Conservation (phyloP, 2,888 invertebrate genomes). For the Chironomus tentans region DNA sequence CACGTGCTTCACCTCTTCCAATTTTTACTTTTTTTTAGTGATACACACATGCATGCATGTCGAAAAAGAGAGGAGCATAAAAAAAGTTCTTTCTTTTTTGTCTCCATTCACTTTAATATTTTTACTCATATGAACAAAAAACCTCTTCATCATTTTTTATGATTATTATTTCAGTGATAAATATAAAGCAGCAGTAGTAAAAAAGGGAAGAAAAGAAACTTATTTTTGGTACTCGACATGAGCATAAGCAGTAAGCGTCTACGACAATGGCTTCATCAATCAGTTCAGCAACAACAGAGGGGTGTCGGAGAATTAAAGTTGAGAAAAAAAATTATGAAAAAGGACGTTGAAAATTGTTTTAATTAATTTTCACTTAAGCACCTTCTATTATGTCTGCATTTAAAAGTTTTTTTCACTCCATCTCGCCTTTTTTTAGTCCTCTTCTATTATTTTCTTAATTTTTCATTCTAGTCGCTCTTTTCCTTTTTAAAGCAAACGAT, state of each 20-base stretch:
- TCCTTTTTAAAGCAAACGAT: background rate
- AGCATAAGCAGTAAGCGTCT: background rate
- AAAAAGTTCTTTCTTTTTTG: background rate
- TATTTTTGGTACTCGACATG: background rate
- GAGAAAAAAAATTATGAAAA: background rate
- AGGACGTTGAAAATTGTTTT: background rate
- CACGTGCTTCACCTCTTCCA: background rate
- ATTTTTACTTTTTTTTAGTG: background rate
- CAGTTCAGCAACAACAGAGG: background rate
- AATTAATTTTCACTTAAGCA: conserved; percentile 12
- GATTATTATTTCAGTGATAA: conserved; percentile 18
- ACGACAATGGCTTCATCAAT: background rate
- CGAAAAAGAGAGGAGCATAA: background rate
- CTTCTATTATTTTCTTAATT: background rate
- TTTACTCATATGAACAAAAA: background rate
- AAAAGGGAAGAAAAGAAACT: background rate
- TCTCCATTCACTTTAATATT: background rate
- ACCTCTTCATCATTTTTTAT: conserved; percentile 19
- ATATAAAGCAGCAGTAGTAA: background rate
- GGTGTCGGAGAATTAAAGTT: background rate
- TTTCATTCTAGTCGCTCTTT: background rate
- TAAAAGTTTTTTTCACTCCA: background rate
- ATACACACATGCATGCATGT: background rate
- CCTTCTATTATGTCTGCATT: background rate
- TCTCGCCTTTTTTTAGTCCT: background rate